Conservation (phyloP, 92 coral and sea anemone species). For the Epizoanthus ramosus region DNA sequence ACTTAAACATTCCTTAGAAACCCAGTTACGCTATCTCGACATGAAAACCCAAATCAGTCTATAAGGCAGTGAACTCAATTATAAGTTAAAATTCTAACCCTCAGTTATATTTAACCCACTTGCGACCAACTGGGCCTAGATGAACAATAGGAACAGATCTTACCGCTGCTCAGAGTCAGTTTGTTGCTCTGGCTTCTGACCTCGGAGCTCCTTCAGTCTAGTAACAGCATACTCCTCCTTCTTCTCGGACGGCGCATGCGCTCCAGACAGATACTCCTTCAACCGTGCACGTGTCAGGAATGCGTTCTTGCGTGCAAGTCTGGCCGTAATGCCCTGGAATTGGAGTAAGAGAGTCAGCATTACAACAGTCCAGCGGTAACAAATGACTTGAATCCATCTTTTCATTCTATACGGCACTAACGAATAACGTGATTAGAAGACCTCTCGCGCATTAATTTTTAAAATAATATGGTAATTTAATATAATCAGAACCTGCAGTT, state of each 20-base stretch:
- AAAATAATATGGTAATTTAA: too few relatives aligned
- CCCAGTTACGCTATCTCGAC: too few relatives aligned
- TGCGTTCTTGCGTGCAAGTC: slow-evolving; percentile 92
- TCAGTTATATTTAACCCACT: too few relatives aligned
- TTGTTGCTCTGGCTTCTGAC: slow-evolving; percentile 55
- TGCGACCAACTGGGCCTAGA: too few relatives aligned
- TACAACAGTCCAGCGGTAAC: neutral
- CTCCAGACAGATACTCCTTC: slow-evolving; percentile 86
- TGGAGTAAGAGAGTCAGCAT: neutral
- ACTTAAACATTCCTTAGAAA: too few relatives aligned
- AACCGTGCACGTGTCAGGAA: slow-evolving; percentile 91
- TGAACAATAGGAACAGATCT: neutral
- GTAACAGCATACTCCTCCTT: slow-evolving; percentile 85
- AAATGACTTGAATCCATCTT: too few relatives aligned
- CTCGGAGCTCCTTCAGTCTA: slow-evolving; percentile 87
- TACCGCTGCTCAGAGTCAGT: slow-evolving; percentile 62
- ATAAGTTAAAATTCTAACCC: too few relatives aligned
- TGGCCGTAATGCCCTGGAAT: slow-evolving; percentile 81
- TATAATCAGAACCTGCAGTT: too few relatives aligned
- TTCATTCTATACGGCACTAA: neutral
- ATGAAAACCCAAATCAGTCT: too few relatives aligned
- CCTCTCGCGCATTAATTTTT: neutral
- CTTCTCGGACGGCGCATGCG: slow-evolving; percentile 80
- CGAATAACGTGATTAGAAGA: neutral
- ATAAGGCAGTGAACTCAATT: too few relatives aligned